Conservation (phyloP, 2,113 vertebrate species). For the Lipophrys pholis region DNA sequence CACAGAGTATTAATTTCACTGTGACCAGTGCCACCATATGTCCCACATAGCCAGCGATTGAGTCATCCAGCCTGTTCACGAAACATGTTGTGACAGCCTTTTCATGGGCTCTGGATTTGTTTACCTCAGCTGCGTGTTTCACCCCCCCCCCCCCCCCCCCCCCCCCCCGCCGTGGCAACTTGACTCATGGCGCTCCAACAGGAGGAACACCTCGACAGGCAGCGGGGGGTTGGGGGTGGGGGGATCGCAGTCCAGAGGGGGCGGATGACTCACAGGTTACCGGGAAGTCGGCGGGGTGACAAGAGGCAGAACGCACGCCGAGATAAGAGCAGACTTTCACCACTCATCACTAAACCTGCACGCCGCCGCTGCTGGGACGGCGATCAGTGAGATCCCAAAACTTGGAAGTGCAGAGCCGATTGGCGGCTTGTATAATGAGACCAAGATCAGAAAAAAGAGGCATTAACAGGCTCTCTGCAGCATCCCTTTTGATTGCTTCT, state of each 20-base stretch:
- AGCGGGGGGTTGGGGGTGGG: constrained; percentile 18
- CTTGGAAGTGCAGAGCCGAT: constrained; percentile 7
- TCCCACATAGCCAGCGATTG: constrained; percentile 59
- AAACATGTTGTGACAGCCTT: constrained; percentile 76
- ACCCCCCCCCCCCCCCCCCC: constrained; percentile 45
- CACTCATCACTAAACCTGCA: constrained; percentile 37
- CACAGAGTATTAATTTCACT: constrained; percentile 53
- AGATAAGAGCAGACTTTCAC: constrained; percentile 39
- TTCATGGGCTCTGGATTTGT: constrained; percentile 57
- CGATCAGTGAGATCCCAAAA: constrained; percentile 14
- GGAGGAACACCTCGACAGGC: constrained; percentile 54
- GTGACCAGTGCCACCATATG: constrained; percentile 71
- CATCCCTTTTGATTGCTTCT: constrained; percentile 46
- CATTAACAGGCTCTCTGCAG: constrained; percentile 51
- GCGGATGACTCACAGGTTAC: constrained; percentile 67
- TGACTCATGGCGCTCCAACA: constrained; percentile 69
- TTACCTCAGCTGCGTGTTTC: constrained; percentile 61
- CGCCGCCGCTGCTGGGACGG: neutral
- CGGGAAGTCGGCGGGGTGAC: constrained; percentile 33
- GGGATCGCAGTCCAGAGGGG: constrained; percentile 35
- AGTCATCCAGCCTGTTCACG: constrained; percentile 57
- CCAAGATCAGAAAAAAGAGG: constrained; percentile 44
- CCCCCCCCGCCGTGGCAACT: constrained; percentile 45
- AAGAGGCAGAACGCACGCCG: constrained; percentile 22
- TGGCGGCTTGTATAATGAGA: constrained; percentile 26